Conservation (phyloP, 2,888 invertebrate genomes). For the Dolichopus griseipennis region DNA sequence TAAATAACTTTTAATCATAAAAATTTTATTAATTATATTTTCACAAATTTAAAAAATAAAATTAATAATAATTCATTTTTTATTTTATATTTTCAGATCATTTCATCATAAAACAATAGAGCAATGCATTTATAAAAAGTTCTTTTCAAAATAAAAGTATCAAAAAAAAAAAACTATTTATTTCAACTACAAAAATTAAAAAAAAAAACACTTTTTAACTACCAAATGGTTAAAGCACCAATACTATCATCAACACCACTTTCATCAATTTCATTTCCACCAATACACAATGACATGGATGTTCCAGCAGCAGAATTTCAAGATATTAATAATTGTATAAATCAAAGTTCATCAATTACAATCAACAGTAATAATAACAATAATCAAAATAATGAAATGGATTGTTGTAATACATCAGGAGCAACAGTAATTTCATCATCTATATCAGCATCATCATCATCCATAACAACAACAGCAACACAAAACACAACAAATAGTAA, state of each 20-base stretch:
- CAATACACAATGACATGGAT: not conserved
- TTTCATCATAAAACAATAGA: no score
- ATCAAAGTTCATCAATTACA: not conserved
- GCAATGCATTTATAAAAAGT: no score
- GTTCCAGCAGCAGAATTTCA: not conserved
- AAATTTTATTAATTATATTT: no score
- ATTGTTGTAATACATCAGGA: not conserved
- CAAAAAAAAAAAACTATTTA: no score
- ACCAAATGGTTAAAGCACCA: conserved; percentile 21
- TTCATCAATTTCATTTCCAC: conserved; percentile 15
- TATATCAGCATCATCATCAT: not conserved
- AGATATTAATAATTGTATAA: not conserved
- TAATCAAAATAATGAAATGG: not conserved
- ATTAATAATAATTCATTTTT: no score
- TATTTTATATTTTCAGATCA: no score
- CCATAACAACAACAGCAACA: not conserved
- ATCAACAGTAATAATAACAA: not conserved
- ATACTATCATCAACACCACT: conserved; percentile 17
- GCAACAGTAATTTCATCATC: not conserved
- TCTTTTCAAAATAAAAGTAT: no score
- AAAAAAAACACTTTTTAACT: no score
- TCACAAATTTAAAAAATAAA: no score
- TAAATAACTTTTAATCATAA: no score
- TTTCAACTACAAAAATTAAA: no score
- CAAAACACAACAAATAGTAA: not conserved